Percentiles rank a stretch among this genome's conserved stretches.
These are phyloP conservation scores for Fulica atra DNA, from an alignment of 2,113 vertebrate species.

Conservation along the genomic window DNA sequence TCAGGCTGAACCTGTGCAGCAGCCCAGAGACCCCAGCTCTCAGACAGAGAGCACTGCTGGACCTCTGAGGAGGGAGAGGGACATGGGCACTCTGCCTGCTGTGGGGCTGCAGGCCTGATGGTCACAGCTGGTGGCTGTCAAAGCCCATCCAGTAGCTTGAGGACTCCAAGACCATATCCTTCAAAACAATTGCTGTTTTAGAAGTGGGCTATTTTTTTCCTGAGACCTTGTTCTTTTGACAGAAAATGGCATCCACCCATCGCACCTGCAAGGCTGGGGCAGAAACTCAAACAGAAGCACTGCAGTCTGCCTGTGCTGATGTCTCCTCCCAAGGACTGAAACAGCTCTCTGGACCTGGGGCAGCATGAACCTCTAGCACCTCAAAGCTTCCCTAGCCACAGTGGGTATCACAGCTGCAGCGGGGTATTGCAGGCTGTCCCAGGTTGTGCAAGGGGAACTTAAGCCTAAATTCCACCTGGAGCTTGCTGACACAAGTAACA, in stretches of 20 bases:
- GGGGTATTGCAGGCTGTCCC: fast-evolving
- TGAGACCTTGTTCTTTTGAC: not conserved
- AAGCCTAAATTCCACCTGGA: not conserved
- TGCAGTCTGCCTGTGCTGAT: not conserved
- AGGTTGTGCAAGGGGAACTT: fast-evolving
- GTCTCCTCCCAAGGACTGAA: not conserved
- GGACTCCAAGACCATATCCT: not conserved
- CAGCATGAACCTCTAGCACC: not conserved
- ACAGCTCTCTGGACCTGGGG: not conserved
- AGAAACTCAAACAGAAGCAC: not conserved
- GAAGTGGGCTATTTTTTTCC: no score
- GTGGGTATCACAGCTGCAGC: not conserved
- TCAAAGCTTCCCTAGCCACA: no score
- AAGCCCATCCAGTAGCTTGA: no score
- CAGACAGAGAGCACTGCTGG: fast-evolving
- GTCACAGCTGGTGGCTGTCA: no score
- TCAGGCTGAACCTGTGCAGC: fast-evolving
- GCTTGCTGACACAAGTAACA: not conserved
- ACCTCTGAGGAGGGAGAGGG: no score
- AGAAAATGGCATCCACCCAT: not conserved
- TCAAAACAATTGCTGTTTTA: not conserved
- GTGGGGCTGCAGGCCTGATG: fast-evolving
- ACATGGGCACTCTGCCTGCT: no score
- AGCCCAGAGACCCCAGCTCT: no score
- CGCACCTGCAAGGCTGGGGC: not conserved